Evolutionary conservation across 2,113 vertebrate genomes (phyloP), one percentile per base, ranked within the genome.

Genomic region (Misgurnus anguillicaudatus): DNA sequence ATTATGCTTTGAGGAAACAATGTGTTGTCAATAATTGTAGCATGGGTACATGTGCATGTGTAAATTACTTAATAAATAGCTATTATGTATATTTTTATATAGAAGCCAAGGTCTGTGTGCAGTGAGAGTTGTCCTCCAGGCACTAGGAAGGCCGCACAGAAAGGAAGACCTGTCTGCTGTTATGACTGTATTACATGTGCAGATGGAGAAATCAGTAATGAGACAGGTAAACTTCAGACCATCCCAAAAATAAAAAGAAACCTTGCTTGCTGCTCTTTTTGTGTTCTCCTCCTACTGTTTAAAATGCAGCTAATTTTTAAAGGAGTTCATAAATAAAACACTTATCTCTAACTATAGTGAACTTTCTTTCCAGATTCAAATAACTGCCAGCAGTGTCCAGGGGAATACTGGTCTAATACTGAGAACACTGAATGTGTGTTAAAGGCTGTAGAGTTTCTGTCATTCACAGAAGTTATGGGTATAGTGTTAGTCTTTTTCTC

Each of bases 291-390:
- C 4, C 81, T 88, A 45, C 63, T 77, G 14, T 68, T 73, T 7
- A 83, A 81, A 17, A 64, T 88, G 31, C 74, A 78, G 4, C 81
- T 62, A 41, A 38, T 84, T 13, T 77, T 82, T n/a, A 16, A 66
- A 6, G 39, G 62, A 58, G 39, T 87, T 1, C 51, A 6, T 4
- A 80, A 76, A 16, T 36, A 21, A 80, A 55, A 36, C 55, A 63
- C 9, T 10, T 65, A 76, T 74, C 63, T 21, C 8, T 75, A 36
- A 77, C 48, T 13, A 63, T 21, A 55, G 42, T 58, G 66, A 80
- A 53, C 53, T 88, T 90, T 81, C 76, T 75, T 92, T 92, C 61
- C 90, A 92, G 91, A 92, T 90, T 89, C 91, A 86, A 90, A 83
- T 86, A 85, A 85, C 86, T 92, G 91, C 85, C 85, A 74, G 81